These are phyloP conservation scores for Volucella inanis DNA, from an alignment of 2,888 invertebrate genomes.

Conservation along the genomic window DNA sequence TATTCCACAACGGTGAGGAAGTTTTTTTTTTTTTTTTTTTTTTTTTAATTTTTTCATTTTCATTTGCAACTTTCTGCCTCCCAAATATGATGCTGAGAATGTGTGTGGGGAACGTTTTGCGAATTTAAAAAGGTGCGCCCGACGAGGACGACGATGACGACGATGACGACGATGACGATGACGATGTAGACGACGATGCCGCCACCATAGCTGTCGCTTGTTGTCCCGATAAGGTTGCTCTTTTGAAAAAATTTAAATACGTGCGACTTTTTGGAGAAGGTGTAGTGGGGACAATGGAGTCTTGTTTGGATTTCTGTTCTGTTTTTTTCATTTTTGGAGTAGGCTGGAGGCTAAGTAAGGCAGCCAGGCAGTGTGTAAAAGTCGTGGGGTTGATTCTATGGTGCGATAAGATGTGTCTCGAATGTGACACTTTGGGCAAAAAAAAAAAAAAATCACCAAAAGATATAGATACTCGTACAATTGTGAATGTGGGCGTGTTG, in stretches of 20 bases:
- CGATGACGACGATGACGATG: background rate
- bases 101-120: constrained; percentile 57
- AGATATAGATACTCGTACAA: constrained; percentile 16
- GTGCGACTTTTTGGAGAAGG: constrained; percentile 31
- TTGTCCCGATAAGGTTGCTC: constrained; percentile 63
- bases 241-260: constrained; percentile 65
- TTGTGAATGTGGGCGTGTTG: constrained; percentile 65
- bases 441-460: constrained; percentile 10
- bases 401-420: constrained; percentile 60
- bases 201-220: constrained; percentile 42
- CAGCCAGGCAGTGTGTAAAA: constrained; percentile 50
- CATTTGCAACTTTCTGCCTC: background rate
- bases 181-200: constrained; percentile 16
- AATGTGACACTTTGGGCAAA: constrained; percentile 65
- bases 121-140: constrained; percentile 72
- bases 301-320: constrained; percentile 17
- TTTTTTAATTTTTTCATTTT: constrained; percentile 9
- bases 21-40: constrained; percentile 20
- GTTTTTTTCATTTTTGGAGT: background rate
- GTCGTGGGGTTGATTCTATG: constrained; percentile 68
- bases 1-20: constrained; percentile 64
- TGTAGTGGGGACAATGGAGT: constrained; percentile 4
- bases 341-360: background rate
- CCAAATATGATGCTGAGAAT: constrained; percentile 46
- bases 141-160: constrained; percentile 19